Evolutionary conservation across 2,113 vertebrate species (phyloP), one percentile per base, ranked within the genome.

Genomic region (Vimba vimba): DNA sequence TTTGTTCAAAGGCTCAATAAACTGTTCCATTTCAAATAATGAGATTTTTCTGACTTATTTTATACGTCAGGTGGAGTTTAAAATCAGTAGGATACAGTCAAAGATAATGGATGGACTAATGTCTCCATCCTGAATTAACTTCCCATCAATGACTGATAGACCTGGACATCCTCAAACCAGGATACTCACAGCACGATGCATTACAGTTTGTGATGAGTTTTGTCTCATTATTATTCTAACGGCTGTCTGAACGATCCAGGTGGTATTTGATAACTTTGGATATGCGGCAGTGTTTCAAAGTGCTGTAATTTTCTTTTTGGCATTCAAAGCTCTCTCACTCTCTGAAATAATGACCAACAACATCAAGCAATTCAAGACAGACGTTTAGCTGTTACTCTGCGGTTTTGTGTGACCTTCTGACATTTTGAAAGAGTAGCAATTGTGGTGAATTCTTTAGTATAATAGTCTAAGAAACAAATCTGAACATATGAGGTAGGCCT

Each of bases 221-320:
- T 52, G 62, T 52, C 64, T 82, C 64, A 69, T 69, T 69, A 52
- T 82, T 55, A 50, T 69, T 68, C 17, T 55, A 55, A 68, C 9
- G 27, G 62, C 79, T 52, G 60, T 68, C 45, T 82, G 45, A 68
- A 68, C 19, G 79, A 82, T 82, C 79, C 79, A 82, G 79, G 79
- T 68, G 79, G 62, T 82, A 47, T 52, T 52, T 68, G 60, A 68
- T 25, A 82, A 66, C 25, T 47, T 33, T 36, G 27, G 45, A 68
- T 50, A 43, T 43, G 27, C 10, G 2, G 79, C 19, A 52, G 33
- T 52, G 45, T 33, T 69, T 69, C 62, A 52, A 82, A 25, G 27
- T 12, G 60, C 39, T 12, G 43, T 50, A 27, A 82, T 82, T 82
- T 81, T 21, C 25, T 66, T 64, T 60, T 68, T 68, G 25, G 17